Conservation (phyloP, 2,888 invertebrate species). For the Rhagophthalmus giganteus region DNA sequence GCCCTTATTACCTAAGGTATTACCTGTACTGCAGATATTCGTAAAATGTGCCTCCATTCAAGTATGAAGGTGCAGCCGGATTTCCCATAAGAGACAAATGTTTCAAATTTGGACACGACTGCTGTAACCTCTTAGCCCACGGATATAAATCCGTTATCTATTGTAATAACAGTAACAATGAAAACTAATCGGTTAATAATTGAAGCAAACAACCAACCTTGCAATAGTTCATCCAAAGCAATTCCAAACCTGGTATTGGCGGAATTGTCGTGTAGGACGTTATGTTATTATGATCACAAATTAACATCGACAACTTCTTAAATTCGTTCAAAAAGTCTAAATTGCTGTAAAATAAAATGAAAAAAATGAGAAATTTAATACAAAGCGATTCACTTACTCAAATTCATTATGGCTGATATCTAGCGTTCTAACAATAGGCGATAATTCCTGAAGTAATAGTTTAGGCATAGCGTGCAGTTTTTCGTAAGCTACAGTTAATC, state of each 20-base stretch:
- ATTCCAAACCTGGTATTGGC: constrained; percentile 68
- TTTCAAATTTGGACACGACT: constrained; percentile 72
- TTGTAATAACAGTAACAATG: background rate
- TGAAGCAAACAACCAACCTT: too few species aligned
- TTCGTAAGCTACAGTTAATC: constrained; percentile 72
- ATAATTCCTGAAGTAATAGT: constrained; percentile 65
- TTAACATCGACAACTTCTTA: constrained; percentile 72
- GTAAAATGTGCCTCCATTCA: constrained; percentile 74
- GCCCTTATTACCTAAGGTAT: too few species aligned
- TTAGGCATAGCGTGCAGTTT: constrained; percentile 66
- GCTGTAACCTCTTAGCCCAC: constrained; percentile 70
- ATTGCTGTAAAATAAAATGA: constrained; percentile 60
- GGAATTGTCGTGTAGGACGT: constrained; percentile 72
- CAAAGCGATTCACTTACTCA: too few species aligned
- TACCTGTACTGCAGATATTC: constrained; percentile 79
- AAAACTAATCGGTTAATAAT: too few species aligned
- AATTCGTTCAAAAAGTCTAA: constrained; percentile 74
- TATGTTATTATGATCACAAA: constrained; percentile 79
- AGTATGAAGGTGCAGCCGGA: constrained; percentile 75
- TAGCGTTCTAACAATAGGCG: constrained; percentile 63
- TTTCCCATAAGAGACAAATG: constrained; percentile 86
- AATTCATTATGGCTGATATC: constrained; percentile 76
- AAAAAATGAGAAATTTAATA: too few species aligned
- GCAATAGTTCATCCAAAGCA: constrained; percentile 76
- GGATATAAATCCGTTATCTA: constrained; percentile 65